Evolutionary conservation across 1,140 invertebrate genomes (phyloP), one percentile per base, ranked within the genome.

Genomic region (Magallana ariakensis): DNA sequence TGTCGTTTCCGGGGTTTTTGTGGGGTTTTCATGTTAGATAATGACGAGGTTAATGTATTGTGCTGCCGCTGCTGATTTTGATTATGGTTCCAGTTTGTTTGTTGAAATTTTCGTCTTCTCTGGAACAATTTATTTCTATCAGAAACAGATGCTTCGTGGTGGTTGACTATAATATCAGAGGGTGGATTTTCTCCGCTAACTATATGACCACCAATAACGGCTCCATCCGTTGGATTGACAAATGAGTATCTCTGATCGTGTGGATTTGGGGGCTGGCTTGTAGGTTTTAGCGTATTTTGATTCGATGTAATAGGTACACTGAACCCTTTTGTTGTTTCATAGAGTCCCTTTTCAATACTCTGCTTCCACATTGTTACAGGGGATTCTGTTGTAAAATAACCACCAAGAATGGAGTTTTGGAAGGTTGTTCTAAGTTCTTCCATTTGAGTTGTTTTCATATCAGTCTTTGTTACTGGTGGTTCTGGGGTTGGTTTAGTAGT

Each of bases 91-190:
- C 33, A 46, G 33, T 75, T 19, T 26, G 22, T 19, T 5, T 8
- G 19, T 3, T 75, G 66, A 7, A 13, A 46, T 75, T 9, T 11
- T 75, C 7, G 19, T 26, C 22, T 22, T 26, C 66, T 75, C 9
- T 13, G 22, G 22, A 75, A 75, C 66, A 13, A 13, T 75, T 26
- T 75, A 75, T 33, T 75, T 26, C 66, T 33, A 19, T 75, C 66
- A 9, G 22, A 26, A 13, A 75, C 19, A 26, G 66, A 75, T 0
- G 22, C 26, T 22, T 75, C 66, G 22, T 75, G 66, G 33, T 75
- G 66, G 66, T 75, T 75, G 19, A 75, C 22, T 26, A 75, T 75
- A 22, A 75, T 75, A 26, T 75, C 66, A 11, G 66, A 75, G 10
- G 66, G 66, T 13, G 66, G 66, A 8, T 75, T 26, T 10, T 75